A percentile compares a stretch with the other conserved stretches of the same genome.
phyloP scores from a whole-genome alignment of 2,113 vertebrate species.

The Tetrax tetrax region DNA sequence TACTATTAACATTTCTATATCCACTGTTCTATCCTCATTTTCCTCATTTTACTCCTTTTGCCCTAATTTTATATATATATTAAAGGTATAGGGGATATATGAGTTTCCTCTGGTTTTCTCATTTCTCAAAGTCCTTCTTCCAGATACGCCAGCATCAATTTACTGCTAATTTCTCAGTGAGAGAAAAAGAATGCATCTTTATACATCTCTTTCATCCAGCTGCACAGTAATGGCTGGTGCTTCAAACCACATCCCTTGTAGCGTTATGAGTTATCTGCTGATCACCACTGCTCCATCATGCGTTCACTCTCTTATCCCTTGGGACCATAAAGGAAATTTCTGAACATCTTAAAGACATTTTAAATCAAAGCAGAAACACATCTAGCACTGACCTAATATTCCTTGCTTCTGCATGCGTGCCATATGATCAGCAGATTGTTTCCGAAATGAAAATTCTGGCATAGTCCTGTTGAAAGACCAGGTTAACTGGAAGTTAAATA shows the following conservation, averaged over 20 bases:
- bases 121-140: background rate
- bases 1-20: background rate
- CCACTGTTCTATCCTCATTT: background rate
- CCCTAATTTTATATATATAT: background rate
- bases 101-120: background rate
- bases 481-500: background rate
- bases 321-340: background rate
- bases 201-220: background rate
- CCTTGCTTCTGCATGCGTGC: background rate
- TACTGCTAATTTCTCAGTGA: background rate
- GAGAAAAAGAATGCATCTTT: background rate
- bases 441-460: background rate
- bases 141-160: background rate
- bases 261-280: background rate
- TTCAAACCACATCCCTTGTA: background rate
- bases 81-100: background rate
- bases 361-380: background rate
- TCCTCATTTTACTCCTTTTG: background rate
- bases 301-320: background rate
- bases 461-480: background rate
- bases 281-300: background rate
- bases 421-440: background rate
- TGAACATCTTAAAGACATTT: background rate
- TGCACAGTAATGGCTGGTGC: background rate
- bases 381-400: background rate